phyloP scores from a whole-genome alignment of 1,140 invertebrate genomes.

The Temnothorax longispinosus region DNA sequence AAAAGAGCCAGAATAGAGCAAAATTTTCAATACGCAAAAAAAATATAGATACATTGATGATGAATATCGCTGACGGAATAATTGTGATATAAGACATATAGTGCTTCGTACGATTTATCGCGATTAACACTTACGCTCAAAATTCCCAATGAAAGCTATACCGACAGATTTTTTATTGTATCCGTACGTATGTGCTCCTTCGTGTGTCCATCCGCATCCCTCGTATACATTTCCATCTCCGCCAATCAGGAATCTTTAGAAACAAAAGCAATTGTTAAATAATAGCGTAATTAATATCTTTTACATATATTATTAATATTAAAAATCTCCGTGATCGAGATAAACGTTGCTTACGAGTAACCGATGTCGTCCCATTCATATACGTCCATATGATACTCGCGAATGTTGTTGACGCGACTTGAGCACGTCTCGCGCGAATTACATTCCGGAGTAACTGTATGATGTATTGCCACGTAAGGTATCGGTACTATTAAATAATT shows the following conservation, averaged over 20 bases:
- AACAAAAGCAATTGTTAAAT: conserved; percentile 14
- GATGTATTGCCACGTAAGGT: conserved; percentile 89
- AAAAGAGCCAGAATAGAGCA: conserved; percentile 14
- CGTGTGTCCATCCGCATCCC: conserved; percentile 90
- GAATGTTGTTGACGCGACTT: conserved; percentile 84
- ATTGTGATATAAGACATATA: not conserved
- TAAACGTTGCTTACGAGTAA: conserved; percentile 85
- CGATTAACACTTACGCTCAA: conserved; percentile 72
- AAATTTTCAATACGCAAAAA: conserved; percentile 17
- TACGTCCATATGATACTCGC: conserved; percentile 87
- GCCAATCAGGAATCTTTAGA: conserved; percentile 87
- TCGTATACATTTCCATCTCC: conserved; percentile 92
- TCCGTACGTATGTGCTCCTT: conserved; percentile 89
- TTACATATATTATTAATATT: not conserved
- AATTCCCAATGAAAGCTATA: conserved; percentile 85
- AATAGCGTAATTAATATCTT: not conserved
- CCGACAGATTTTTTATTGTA: conserved; percentile 84
- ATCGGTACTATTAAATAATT: conserved; percentile 75
- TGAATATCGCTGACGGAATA: not conserved
- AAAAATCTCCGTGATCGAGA: not conserved
- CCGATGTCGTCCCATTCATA: conserved; percentile 88
- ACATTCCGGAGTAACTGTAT: conserved; percentile 88
- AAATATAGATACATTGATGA: not conserved
- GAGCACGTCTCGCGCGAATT: conserved; percentile 84
- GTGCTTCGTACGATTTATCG: not conserved